phyloP scores from a whole-genome alignment of 2,888 invertebrate species.

The Calameuta pallipes region DNA sequence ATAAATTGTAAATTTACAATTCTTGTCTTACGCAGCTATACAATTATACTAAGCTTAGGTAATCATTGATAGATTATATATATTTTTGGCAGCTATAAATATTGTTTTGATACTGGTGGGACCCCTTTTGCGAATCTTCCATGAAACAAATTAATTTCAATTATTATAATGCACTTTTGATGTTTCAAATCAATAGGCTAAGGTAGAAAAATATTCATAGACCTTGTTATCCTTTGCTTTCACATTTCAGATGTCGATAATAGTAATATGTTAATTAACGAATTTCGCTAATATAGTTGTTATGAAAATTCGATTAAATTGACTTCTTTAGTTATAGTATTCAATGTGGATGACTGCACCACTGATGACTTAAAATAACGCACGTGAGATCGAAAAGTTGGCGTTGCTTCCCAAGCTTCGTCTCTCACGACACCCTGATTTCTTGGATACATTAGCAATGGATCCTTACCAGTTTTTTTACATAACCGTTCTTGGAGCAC shows the following conservation, averaged over 20 bases:
- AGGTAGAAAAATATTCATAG: not conserved
- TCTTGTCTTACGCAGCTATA: not conserved
- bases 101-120: not conserved
- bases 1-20: not conserved
- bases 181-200: not conserved
- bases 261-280: not conserved
- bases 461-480: slow-evolving; percentile 77
- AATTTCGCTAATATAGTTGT: not conserved
- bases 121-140: not conserved
- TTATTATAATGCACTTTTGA: not conserved
- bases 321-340: slow-evolving; percentile 46
- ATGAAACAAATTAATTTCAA: not conserved
- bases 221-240: not conserved
- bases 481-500: slow-evolving; percentile 76
- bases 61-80: not conserved
- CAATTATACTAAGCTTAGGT: not conserved
- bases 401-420: slow-evolving; percentile 53
- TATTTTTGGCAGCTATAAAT: not conserved
- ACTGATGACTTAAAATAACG: slow-evolving; percentile 47
- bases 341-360: slow-evolving; percentile 40
- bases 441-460: slow-evolving; percentile 72
- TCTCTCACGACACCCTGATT: slow-evolving; percentile 69
- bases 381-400: slow-evolving; percentile 59
- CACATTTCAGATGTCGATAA: not conserved
- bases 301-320: slow-evolving; percentile 49